These are phyloP conservation scores for Lineus longissimus DNA, from an alignment of 1,140 invertebrate species.

Conservation along the genomic window DNA sequence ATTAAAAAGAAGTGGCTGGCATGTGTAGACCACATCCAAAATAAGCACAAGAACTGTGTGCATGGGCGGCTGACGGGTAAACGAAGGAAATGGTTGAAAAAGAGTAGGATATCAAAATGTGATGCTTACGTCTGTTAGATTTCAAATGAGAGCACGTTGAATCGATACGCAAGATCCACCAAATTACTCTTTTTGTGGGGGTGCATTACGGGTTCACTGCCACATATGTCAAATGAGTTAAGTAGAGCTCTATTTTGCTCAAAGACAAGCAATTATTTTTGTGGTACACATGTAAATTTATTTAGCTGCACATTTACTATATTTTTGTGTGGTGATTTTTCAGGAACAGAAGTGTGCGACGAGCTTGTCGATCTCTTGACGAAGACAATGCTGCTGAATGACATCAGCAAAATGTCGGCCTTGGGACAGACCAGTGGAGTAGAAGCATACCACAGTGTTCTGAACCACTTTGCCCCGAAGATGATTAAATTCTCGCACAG, in stretches of 20 bases:
- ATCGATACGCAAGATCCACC: too few species aligned
- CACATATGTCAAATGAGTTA: slow-evolving; percentile 6
- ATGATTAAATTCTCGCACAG: slow-evolving; percentile 22
- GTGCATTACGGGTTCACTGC: slow-evolving; percentile 3
- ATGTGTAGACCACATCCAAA: slow-evolving; percentile 10
- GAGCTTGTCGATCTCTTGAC: too few species aligned
- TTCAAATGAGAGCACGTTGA: too few species aligned
- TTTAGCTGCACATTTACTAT: too few species aligned
- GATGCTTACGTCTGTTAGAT: too few species aligned
- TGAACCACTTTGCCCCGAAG: slow-evolving; percentile 26
- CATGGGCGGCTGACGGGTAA: neutral
- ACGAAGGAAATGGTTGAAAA: neutral
- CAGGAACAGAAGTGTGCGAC: too few species aligned
- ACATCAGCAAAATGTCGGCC: too few species aligned
- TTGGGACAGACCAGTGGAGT: slow-evolving; percentile 16
- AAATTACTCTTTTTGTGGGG: slow-evolving; percentile 8
- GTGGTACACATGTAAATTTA: slow-evolving; percentile 16
- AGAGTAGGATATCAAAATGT: neutral
- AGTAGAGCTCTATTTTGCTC: too few species aligned
- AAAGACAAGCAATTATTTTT: too few species aligned
- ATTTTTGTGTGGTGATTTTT: too few species aligned
- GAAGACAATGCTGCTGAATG: too few species aligned
- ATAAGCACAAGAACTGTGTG: neutral
- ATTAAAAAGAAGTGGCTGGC: slow-evolving; percentile 21
- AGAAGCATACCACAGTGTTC: slow-evolving; percentile 19